A percentile compares a stretch with the other conserved stretches of the same genome.
Evolutionary conservation across 2,797 vertebrate genomes (phyloP).

Genomic region (Falco berigora): DNA sequence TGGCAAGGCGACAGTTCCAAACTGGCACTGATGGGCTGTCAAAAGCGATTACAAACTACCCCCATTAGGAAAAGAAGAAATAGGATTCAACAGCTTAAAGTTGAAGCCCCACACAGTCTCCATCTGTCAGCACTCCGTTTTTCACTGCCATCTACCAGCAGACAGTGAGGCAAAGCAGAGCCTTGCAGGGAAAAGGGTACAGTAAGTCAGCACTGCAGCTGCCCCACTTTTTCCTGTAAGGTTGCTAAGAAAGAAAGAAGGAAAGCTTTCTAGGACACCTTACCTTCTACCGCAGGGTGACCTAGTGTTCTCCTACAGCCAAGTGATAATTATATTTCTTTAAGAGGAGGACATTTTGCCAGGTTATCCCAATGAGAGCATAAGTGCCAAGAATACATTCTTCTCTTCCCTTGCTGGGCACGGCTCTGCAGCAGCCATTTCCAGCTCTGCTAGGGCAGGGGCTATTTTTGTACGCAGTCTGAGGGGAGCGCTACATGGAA

Average conservation of each 20-base stretch:
- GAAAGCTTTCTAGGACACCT: constrained; percentile 1
- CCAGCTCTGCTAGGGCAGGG: background rate
- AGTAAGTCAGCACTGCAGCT: background rate
- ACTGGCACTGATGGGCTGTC: background rate
- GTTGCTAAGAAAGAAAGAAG: background rate
- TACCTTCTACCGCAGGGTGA: background rate
- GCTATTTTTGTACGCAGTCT: background rate
- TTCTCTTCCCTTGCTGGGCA: background rate
- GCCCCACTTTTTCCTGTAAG: background rate
- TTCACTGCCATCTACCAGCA: background rate
- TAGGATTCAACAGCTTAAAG: background rate
- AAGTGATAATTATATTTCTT: background rate
- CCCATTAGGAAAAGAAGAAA: background rate
- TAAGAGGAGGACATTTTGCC: background rate
- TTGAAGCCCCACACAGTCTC: background rate
- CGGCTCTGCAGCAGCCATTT: background rate
- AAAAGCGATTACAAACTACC: background rate
- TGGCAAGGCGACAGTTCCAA: accelerated
- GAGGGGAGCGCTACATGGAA: background rate
- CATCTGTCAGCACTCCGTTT: background rate
- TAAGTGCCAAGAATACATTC: background rate
- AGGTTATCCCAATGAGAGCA: background rate
- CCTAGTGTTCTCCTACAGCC: background rate
- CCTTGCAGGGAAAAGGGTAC: background rate
- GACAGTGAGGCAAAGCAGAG: background rate